phyloP scores from a whole-genome alignment of 1,140 invertebrate species.

The Hetaerina americana region DNA sequence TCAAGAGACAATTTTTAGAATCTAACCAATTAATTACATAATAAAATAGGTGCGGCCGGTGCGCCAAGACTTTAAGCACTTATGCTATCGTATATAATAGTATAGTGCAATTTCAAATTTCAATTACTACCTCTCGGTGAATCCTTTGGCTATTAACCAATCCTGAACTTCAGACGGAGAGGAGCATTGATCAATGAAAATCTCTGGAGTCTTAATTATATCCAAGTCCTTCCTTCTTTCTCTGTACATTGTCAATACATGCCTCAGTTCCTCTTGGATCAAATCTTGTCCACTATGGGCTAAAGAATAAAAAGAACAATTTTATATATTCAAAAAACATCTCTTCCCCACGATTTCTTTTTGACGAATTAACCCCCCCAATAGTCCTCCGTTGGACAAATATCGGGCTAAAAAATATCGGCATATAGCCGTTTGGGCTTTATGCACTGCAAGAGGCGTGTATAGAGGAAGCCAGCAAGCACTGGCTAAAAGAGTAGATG shows the following conservation, averaged over 20 bases:
- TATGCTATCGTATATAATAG: no score
- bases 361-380: no score
- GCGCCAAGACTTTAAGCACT: no score
- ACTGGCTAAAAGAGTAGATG: no score
- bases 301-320: not conserved
- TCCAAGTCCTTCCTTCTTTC: constrained; percentile 42
- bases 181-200: constrained; percentile 53
- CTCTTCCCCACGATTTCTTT: no score
- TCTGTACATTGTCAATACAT: constrained; percentile 44
- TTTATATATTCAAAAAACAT: no score
- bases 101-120: constrained; percentile 2
- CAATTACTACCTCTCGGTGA: constrained; percentile 37
- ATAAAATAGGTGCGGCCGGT: no score
- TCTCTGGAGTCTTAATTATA: constrained; percentile 52
- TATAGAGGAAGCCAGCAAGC: no score
- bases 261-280: constrained; percentile 55
- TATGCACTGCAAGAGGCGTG: no score
- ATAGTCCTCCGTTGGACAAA: no score
- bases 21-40: not conserved
- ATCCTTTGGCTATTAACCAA: constrained; percentile 64
- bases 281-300: constrained; percentile 27
- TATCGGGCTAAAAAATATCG: no score
- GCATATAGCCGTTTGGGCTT: no score
- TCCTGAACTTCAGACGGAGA: constrained; percentile 49
- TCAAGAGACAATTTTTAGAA: not conserved